Evolutionary conservation across 2,113 vertebrate species (phyloP).

Genomic region (Aix galericulata): DNA sequence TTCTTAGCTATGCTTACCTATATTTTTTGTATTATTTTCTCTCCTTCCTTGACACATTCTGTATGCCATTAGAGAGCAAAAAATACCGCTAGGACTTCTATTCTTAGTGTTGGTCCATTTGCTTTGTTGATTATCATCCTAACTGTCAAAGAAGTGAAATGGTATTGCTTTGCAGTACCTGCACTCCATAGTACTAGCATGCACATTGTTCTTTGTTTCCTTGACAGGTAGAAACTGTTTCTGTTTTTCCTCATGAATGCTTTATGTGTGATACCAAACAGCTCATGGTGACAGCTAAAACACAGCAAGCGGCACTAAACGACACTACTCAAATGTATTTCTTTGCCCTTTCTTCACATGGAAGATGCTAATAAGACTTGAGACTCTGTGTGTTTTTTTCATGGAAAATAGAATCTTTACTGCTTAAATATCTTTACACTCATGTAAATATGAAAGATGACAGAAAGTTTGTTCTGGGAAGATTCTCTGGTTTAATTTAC

Average conservation of each 20-base stretch:
- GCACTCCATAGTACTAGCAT: background rate
- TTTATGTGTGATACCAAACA: background rate
- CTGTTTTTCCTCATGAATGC: conserved; percentile 53
- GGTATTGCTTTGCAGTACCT: background rate
- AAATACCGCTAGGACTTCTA: conserved; percentile 1
- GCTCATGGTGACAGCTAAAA: background rate
- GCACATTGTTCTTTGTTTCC: conserved; percentile 37
- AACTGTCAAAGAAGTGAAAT: conserved; percentile 53
- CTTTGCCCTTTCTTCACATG: background rate
- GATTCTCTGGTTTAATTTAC: background rate
- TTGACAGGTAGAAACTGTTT: conserved; percentile 57
- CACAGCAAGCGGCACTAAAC: background rate
- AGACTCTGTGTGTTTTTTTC: background rate
- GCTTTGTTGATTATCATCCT: conserved; percentile 58
- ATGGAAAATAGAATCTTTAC: background rate
- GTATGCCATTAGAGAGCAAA: conserved; percentile 22
- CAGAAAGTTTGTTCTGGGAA: background rate
- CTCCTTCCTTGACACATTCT: background rate
- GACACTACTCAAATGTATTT: conserved; percentile 14
- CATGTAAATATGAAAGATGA: background rate
- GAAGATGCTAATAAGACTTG: conserved; percentile 29
- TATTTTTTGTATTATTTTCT: background rate
- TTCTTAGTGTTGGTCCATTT: conserved; percentile 47
- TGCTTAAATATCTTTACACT: background rate
- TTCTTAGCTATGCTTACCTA: background rate